Evolutionary conservation across 2,888 invertebrate genomes (phyloP), one percentile per base, ranked within the genome.

Genomic region (Hydroisotoma schaefferi): DNA sequence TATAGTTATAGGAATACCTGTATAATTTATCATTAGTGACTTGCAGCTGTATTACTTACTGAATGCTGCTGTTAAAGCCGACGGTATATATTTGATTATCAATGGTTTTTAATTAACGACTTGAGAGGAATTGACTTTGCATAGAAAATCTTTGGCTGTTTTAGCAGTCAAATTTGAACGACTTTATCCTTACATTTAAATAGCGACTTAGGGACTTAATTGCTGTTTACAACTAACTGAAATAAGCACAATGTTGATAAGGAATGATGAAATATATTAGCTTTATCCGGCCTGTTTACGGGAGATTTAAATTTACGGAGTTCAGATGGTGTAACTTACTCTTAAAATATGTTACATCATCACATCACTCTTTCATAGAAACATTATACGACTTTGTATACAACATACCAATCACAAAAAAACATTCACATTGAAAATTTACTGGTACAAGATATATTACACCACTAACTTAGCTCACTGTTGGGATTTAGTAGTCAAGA

Each of bases 401-500:
- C 40, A 40, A 40, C 40, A 20, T 20, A 18, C 40, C 40, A 40
- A 40, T 40, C 40, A 40, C n/a, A 40, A 33, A n/a, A n/a, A n/a
- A 33, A 33, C 8, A 33, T 33, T 33, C 33, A 33, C 33, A 33
- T 33, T 10, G 33, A 15, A 33, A 33, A 33, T 33, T 15, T 33
- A n/a, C n/a, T n/a, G n/a, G n/a, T n/a, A n/a, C n/a, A n/a, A n/a
- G n/a, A n/a, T n/a, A n/a, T n/a, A n/a, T n/a, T n/a, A n/a, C n/a
- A n/a, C n/a, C n/a, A n/a, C n/a, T n/a, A n/a, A n/a, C n/a, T n/a
- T n/a, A n/a, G n/a, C n/a, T n/a, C n/a, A n/a, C n/a, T n/a, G n/a
- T n/a, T 37, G 8, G 25, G 54, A 4, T 25, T 26, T 27, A 25
- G 22, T 25, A 44, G 47, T 71, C 69, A 72, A 52, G 70, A 70